Evolutionary conservation across 2,888 invertebrate genomes (phyloP), one percentile per base, ranked within the genome.

Genomic region (Cylindroiulus punctatus): DNA sequence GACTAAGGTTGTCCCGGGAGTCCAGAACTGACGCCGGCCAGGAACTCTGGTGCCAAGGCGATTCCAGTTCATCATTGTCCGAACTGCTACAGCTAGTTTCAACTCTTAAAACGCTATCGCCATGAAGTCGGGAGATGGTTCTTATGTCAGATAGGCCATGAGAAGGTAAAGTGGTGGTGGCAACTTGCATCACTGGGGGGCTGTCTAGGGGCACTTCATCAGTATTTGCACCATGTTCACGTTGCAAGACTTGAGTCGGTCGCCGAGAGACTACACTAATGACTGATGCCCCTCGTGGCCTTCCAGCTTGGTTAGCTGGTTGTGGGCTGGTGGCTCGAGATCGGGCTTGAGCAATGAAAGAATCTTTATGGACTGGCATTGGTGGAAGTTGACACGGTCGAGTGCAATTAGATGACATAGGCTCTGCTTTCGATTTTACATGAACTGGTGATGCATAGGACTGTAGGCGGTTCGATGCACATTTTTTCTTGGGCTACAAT

Each of bases 261-360:
- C 84, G 17, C 5, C 84, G 17, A 14, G 84, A 84, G 17, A 44
- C 40, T 42, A 42, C 26, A 22, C 84, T 84, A 42, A 84, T 84
- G 84, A 84, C 84, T 40, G 84, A 40, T 40, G 40, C 84, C 0
- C 84, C 84, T 40, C 84, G 36, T 42, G 84, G 44, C 30, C 81
- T 26, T 0, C 36, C 81, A 81, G 19, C 36, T 14, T 52, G 52
- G 30, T 26, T 81, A 19, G 17, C 81, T 22, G 14, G 81, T n/a
- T 17, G 36, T 19, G 81, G 81, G 81, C 81, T 81, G n/a, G 36
- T 81, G 30, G 81, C 81, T 81, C 81, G 26, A 17, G 84, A 84
- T 44, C 36, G 40, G 84, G 42, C 17, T 44, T 84, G 84, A 40
- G 84, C 32, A 42, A 42, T 22, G 14, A 84, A 42, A 84, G 84